Evolutionary conservation across 2,797 vertebrate genomes (phyloP).

Genomic region (Falco rusticolus): DNA sequence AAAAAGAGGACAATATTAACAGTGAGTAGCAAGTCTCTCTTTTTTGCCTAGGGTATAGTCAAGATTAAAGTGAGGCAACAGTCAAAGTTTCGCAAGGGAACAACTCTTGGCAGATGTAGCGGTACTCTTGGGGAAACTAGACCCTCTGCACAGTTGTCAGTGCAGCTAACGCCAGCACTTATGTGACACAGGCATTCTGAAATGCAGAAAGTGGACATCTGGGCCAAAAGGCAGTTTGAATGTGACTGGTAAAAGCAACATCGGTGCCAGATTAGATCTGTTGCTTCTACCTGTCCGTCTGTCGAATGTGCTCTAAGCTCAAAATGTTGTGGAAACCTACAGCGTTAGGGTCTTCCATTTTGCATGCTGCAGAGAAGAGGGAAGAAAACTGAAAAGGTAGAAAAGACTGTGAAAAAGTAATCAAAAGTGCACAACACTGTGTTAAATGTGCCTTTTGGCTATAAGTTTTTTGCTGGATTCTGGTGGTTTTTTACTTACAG

Average conservation of each 20-base stretch:
- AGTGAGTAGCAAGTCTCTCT: not conserved
- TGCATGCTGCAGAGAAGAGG: not conserved
- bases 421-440: not conserved
- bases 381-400: not conserved
- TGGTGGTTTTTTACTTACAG: not conserved
- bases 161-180: constrained; percentile 72
- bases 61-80: not conserved
- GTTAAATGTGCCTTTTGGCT: not conserved
- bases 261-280: constrained; percentile 78
- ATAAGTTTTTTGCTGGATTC: not conserved
- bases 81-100: constrained; percentile 41
- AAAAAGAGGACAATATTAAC: not conserved
- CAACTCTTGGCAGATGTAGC: constrained; percentile 38
- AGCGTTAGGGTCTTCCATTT: not conserved
- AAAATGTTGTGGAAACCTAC: not conserved
- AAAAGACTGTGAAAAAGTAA: not conserved
- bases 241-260: constrained; percentile 75
- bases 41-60: not conserved
- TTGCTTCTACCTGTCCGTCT: constrained; percentile 85
- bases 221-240: constrained; percentile 77
- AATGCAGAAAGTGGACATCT: constrained; percentile 77
- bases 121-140: constrained; percentile 23
- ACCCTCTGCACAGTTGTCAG: constrained; percentile 75
- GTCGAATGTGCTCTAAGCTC: constrained; percentile 9
- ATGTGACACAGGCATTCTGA: constrained; percentile 80